Evolutionary conservation across 1,140 invertebrate genomes (phyloP), one percentile per base, ranked within the genome.

Genomic region (Cylas formicarius): DNA sequence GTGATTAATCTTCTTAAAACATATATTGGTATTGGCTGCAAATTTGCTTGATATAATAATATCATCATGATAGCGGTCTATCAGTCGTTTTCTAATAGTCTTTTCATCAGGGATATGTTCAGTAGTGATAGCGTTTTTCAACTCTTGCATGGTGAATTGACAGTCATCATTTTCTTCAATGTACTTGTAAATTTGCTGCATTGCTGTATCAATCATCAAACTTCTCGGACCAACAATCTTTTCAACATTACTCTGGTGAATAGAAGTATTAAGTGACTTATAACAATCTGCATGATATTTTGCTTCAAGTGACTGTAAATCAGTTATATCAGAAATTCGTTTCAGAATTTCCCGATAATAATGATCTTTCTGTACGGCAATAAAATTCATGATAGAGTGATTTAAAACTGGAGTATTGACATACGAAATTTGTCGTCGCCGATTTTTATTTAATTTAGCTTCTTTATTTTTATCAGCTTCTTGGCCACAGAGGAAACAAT

Each of bases 31-130:
- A 48, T 48, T 44, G 13, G 38, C 32, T 34, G 26, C 26, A 45
- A 48, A 49, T 49, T 49, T 49, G 14, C 9, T 47, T 4, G 17
- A 49, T n/a, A 49, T 20, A 14, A 29, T 27, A 49, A 49, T 49
- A 38, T 49, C 18, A 47, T 47, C 47, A 4, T 49, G 4, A 47
- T 40, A 49, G 16, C 16, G 39, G 20, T 42, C 17, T 23, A 38
- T 38, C 19, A 36, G 23, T 44, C 22, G 14, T 35, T 14, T 27
- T 44, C 16, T 28, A 36, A 34, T 44, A 24, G 32, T 44, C 28
- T 44, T 26, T 22, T 44, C 32, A 35, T 34, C 33, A 6, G 32
- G 23, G 14, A 26, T 26, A 19, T 36, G 33, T 10, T 36, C 23
- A 18, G 11, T 44, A 22, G 31, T 34, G 10, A 22, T n/a, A 9